phyloP scores from a whole-genome alignment of 2,797 vertebrate genomes.

The Poeciliopsis paucimaculata region DNA sequence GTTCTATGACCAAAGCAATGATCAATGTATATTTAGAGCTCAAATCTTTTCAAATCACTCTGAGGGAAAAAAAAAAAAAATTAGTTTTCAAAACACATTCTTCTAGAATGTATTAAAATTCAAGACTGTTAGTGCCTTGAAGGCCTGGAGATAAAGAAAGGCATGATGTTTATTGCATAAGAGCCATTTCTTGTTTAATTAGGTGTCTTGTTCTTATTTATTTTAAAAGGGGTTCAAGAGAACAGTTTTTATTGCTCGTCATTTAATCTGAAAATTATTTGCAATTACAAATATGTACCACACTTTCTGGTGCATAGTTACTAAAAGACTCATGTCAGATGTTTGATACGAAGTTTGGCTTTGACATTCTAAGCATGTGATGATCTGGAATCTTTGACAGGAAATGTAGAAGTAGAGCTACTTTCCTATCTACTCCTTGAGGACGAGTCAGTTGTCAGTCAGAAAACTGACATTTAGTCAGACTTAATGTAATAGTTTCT shows the following conservation, averaged over 20 bases:
- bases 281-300: conserved; percentile 58
- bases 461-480: neutral
- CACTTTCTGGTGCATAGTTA: conserved; percentile 31
- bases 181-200: conserved; percentile 67
- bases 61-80: conserved; percentile 52
- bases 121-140: conserved; percentile 47
- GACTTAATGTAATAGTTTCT: conserved; percentile 22
- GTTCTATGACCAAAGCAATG: conserved; percentile 52
- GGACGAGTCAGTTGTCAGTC: conserved; percentile 21
- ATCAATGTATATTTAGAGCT: conserved; percentile 74
- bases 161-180: conserved; percentile 53
- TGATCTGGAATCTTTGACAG: conserved; percentile 19
- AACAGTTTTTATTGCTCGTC: conserved; percentile 30
- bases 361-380: conserved; percentile 13
- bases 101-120: conserved; percentile 58
- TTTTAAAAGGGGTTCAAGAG: conserved; percentile 49
- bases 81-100: conserved; percentile 69
- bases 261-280: conserved; percentile 51
- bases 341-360: conserved; percentile 17
- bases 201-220: conserved; percentile 52
- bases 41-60: conserved; percentile 68
- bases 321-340: conserved; percentile 15
- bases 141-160: conserved; percentile 56
- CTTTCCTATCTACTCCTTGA: conserved; percentile 13
- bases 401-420: conserved; percentile 9